Base-by-base conservation (phyloP, 2,113 vertebrate genomes). In the Trochalopteron elliotii region DNA sequence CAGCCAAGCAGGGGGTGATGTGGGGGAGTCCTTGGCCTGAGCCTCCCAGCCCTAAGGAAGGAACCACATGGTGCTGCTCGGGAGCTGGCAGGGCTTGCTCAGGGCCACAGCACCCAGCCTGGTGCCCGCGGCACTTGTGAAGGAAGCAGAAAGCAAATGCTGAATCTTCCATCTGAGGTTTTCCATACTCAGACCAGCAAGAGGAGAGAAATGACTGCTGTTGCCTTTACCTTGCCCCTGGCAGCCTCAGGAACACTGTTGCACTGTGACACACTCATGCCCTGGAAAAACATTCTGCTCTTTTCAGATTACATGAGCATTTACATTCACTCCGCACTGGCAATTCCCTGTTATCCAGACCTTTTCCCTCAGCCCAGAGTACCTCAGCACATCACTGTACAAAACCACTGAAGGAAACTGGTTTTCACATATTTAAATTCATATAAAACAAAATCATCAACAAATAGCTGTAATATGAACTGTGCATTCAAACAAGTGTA, bases 31-130 rank as follows among this genome's bases (percentile, higher is more conserved):
- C 53, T 13, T 70, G 44, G 57, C 11, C 50, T n/a, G 40, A 83
- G 37, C 6, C 23, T 40, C 35, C 50, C 59, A 55, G 72, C 52
- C 47, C 40, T 31, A 1, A 21, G 0, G 1, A 19, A 28, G 24
- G 18, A 84, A 13, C 22, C 1, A 7, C 8, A 1, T 0, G 1
- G 33, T 35, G 56, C 60, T 93, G 72, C 42, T 2, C 9, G 35
- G 1, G 8, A 81, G 72, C 45, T 59, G 87, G n/a, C 20, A 53
- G 64, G 59, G 37, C 31, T 69, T 74, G 31, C 45, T 60, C 50
- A 15, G 53, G 37, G 89, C 64, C 42, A 23, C 2, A 0, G 42
- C 82, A 85, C 9, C 45, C 80, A 67, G 40, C 55, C 50, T 17
- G 14, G 40, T 55, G 64, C 74, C 57, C 57, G 5, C 0, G 1